Percentiles rank a stretch among this genome's conserved stretches.
Conservation (phyloP, 53 echinoderm and acorn worm species). For the Paracentrotus lividus region DNA sequence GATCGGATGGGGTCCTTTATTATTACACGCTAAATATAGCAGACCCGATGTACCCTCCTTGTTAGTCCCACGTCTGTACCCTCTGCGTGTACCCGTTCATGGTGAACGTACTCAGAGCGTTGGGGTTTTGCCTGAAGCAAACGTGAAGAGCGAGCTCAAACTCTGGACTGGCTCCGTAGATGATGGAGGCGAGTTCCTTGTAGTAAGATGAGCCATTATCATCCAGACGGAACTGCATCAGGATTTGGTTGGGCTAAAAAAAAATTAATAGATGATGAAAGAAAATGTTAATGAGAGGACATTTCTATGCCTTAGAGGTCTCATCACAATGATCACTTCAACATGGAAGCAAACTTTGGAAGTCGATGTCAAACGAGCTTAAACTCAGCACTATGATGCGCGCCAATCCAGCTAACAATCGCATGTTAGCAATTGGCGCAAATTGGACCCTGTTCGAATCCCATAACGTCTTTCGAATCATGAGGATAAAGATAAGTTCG, state of each 20-base stretch:
- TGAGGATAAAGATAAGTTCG: no score
- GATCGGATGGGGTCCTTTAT: no score
- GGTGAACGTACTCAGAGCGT: slow-evolving; percentile 72
- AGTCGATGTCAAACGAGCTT: no score
- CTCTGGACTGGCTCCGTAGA: slow-evolving; percentile 89
- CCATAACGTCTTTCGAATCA: no score
- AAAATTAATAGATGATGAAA: background rate
- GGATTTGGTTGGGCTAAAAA: slow-evolving; percentile 73
- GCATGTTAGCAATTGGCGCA: no score
- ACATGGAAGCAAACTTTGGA: no score
- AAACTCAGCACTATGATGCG: no score
- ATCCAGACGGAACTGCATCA: slow-evolving; percentile 83
- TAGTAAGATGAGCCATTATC: slow-evolving; percentile 31
- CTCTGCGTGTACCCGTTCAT: slow-evolving; percentile 64
- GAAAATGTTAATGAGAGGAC: background rate
- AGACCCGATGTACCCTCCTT: slow-evolving; percentile 75
- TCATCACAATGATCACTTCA: no score
- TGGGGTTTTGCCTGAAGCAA: slow-evolving; percentile 80
- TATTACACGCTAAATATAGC: slow-evolving; percentile 73
- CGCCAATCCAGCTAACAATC: no score
- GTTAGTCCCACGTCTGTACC: slow-evolving; percentile 87
- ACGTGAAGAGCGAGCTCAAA: slow-evolving; percentile 91
- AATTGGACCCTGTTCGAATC: no score
- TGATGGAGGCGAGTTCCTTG: slow-evolving; percentile 80
- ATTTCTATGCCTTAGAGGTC: no score